These are phyloP conservation scores for Drosophila pseudotalamancana DNA, from an alignment of 2,888 invertebrate species.

Conservation along the genomic window DNA sequence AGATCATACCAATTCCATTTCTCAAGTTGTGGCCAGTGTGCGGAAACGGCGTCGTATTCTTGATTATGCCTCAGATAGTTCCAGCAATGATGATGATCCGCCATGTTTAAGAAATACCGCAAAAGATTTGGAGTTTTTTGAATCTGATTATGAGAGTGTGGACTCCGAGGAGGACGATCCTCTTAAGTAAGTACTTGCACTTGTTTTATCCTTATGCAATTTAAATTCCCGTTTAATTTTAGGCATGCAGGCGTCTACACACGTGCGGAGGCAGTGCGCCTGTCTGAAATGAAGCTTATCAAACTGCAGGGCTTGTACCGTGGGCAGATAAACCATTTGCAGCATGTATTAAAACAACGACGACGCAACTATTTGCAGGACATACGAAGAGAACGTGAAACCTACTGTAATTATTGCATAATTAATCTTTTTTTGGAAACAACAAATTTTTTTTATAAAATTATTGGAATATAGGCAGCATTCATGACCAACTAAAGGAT, in stretches of 20 bases:
- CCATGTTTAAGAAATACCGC: conserved; percentile 87
- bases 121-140: conserved; percentile 87
- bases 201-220: background rate
- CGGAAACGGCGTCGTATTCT: conserved; percentile 86
- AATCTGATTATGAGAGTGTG: conserved; percentile 91
- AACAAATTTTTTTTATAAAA: background rate
- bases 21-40: conserved; percentile 85
- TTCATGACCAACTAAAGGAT: conserved; percentile 89
- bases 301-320: conserved; percentile 92
- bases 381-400: conserved; percentile 91
- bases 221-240: conserved; percentile 51
- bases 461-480: conserved; percentile 87
- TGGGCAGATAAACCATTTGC: conserved; percentile 91
- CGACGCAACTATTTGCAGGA: conserved; percentile 90
- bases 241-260: conserved; percentile 96
- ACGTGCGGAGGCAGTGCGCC: conserved; percentile 92
- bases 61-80: conserved; percentile 90
- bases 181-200: conserved; percentile 86
- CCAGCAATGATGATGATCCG: conserved; percentile 87
- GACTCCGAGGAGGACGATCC: conserved; percentile 91
- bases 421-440: background rate
- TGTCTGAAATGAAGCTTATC: conserved; percentile 90
- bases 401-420: conserved; percentile 86
- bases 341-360: conserved; percentile 89
- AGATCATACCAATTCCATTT: conserved; percentile 85